Conservation (phyloP, 1,140 invertebrate genomes). For the Charaxes varanes region DNA sequence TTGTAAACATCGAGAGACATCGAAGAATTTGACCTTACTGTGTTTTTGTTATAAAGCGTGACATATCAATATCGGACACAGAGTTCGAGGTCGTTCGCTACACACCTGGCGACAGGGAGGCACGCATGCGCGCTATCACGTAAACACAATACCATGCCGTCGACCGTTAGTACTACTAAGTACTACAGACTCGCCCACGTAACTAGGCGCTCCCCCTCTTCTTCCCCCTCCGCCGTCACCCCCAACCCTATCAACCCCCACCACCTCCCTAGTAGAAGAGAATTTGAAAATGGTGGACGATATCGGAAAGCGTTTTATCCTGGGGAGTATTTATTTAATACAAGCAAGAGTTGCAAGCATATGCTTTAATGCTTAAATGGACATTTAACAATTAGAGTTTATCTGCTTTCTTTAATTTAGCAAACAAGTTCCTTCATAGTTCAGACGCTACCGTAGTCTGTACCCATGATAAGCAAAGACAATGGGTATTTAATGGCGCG, state of each 20-base stretch:
- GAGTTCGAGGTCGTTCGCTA: constrained; percentile 52
- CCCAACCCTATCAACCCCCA: neutral
- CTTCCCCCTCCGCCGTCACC: constrained; percentile 9
- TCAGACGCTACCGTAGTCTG: no score
- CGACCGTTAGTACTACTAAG: constrained; percentile 56
- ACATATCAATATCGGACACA: constrained; percentile 45
- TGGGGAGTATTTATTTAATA: neutral
- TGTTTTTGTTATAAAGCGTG: constrained; percentile 20
- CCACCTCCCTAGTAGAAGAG: neutral
- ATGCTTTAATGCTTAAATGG: no score
- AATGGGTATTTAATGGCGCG: no score
- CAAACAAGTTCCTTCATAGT: no score
- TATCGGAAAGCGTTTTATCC: neutral
- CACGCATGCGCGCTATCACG: constrained; percentile 51
- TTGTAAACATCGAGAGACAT: neutral
- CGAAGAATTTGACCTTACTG: constrained; percentile 13
- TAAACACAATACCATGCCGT: constrained; percentile 61
- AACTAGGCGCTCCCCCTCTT: constrained; percentile 29
- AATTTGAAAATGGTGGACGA: constrained; percentile 2
- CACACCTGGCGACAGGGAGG: constrained; percentile 25
- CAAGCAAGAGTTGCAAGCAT: no score
- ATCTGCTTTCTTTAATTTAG: no score
- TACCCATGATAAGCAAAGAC: no score
- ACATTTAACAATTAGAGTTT: no score
- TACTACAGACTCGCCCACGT: constrained; percentile 72